Base-by-base conservation (phyloP, 1,140 invertebrate genomes). In the Batillaria attramentaria region DNA sequence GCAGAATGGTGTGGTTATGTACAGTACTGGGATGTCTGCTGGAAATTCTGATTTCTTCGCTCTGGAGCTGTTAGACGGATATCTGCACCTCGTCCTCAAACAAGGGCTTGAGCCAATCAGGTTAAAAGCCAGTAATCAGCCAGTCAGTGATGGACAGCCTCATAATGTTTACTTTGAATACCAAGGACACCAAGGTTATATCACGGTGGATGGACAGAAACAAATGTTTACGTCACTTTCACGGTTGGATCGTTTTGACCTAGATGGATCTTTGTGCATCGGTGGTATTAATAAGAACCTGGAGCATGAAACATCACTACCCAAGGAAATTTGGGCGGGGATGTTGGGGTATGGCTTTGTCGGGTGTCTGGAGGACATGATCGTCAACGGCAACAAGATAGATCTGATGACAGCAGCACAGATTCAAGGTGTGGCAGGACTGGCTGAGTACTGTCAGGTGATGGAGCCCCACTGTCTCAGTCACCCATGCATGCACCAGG, bases 351-450 rank as follows among this genome's bases (percentile, higher is more conserved):
- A 96, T 85, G 98, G 98, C 20, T 99, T 96, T 87, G 96, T 99
- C 1, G 98, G 98, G 3, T 99, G 98, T 90, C 93, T 99, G 87
- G 94, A 97, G 86, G 97, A 99, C 90, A 92, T 99, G 82, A 94
- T 96, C 81, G 93, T 99, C 85, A 98, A 98, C 91, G 96, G 96
- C n/a, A 95, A 96, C 83, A 94, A 95, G 24, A 93, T 97, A 74
- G 97, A 99, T 90, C 94, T 99, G 76, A 95, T 96, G 20, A 94
- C 94, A 39, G 97, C 95, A 89, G 97, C 97, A 13, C 92, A 95
- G 80, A 95, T 97, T 83, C 97, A 99, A 91, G 96, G 97, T 91
- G 81, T 95, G 94, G 46, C 96, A 42, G 85, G 83, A n/a, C 79
- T 90, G 43, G 85, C 74, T 50, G 79, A 84, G 57, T 83, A 85